phyloP scores from a whole-genome alignment of 2,888 invertebrate species.

The Diplolepis rosae region DNA sequence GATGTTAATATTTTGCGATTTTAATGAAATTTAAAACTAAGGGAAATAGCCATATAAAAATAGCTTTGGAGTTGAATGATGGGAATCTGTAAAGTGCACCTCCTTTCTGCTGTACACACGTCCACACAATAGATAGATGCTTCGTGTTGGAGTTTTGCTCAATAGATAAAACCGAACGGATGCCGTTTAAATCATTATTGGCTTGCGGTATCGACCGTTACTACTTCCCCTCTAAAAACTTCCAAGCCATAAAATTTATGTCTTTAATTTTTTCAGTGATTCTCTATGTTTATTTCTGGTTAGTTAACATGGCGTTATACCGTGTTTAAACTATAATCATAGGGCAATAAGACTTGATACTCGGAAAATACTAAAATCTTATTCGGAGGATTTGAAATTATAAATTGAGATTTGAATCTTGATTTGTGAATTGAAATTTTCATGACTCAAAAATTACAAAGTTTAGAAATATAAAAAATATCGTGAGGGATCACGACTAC shows the following conservation, averaged over 20 bases:
- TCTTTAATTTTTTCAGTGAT: neutral
- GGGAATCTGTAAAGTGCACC: constrained; percentile 38
- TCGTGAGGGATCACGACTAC: no score
- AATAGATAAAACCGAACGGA: constrained; percentile 54
- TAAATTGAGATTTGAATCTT: no score
- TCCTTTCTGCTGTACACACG: constrained; percentile 46
- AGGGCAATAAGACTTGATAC: no score
- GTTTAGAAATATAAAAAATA: no score
- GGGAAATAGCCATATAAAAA: neutral
- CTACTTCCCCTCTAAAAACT: constrained; percentile 15
- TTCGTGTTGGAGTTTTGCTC: constrained; percentile 42
- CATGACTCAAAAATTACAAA: no score
- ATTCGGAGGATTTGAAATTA: no score
- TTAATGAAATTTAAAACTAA: constrained; percentile 32
- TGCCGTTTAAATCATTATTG: constrained; percentile 51
- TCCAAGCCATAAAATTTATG: constrained; percentile 24
- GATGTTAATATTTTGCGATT: constrained; percentile 39
- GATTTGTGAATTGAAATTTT: no score
- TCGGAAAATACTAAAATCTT: no score
- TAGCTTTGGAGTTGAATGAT: neutral
- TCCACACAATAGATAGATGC: constrained; percentile 51
- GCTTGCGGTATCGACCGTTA: constrained; percentile 26
- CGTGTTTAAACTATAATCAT: no score
- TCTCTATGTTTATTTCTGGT: neutral
- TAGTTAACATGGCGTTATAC: neutral